Evolutionary conservation across 92 coral and sea anemone genomes (phyloP).

Genomic region (Heliopora coerulea): DNA sequence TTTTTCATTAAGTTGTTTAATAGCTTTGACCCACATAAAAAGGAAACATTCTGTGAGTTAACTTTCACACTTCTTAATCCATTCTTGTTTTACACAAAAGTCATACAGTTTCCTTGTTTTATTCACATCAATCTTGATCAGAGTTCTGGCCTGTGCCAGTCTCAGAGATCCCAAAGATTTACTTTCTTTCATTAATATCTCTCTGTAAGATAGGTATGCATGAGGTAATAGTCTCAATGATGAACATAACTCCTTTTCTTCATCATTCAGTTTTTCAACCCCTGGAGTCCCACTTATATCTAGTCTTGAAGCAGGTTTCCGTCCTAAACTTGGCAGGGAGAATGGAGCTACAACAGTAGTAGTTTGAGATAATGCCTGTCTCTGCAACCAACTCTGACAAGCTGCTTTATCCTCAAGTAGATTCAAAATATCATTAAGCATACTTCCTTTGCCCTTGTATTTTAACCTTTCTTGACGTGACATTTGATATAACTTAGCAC

Average conservation of each 20-base stretch:
- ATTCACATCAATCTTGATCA: slow-evolving; percentile 93
- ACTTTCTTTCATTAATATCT: slow-evolving; percentile 72
- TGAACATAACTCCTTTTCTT: slow-evolving; percentile 92
- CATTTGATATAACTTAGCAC: slow-evolving; percentile 21
- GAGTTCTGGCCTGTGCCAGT: slow-evolving; percentile 88
- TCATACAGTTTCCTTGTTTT: slow-evolving; percentile 96
- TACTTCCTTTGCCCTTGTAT: slow-evolving; percentile 17
- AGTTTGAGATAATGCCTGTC: slow-evolving; percentile 80
- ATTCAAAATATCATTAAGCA: slow-evolving; percentile 6
- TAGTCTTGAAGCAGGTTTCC: slow-evolving; percentile 87
- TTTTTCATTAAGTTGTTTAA: no score
- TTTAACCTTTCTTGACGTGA: slow-evolving; percentile 22
- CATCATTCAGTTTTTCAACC: slow-evolving; percentile 69
- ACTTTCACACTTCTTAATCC: slow-evolving; percentile 74
- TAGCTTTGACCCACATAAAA: neutral
- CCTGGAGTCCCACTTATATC: slow-evolving; percentile 96
- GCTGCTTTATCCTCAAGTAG: slow-evolving; percentile 78
- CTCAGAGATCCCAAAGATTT: slow-evolving; percentile 74
- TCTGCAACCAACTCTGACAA: slow-evolving; percentile 93
- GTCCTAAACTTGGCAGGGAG: slow-evolving; percentile 84
- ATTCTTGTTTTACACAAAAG: slow-evolving; percentile 81
- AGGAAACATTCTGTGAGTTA: slow-evolving; percentile 3
- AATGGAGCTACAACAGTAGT: slow-evolving; percentile 56
- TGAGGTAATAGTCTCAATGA: slow-evolving; percentile 75
- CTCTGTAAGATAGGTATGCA: slow-evolving; percentile 78